Evolutionary conservation across 35 echinoderm and acorn worm species (phyloP).

Genomic region (Acanthaster planci): DNA sequence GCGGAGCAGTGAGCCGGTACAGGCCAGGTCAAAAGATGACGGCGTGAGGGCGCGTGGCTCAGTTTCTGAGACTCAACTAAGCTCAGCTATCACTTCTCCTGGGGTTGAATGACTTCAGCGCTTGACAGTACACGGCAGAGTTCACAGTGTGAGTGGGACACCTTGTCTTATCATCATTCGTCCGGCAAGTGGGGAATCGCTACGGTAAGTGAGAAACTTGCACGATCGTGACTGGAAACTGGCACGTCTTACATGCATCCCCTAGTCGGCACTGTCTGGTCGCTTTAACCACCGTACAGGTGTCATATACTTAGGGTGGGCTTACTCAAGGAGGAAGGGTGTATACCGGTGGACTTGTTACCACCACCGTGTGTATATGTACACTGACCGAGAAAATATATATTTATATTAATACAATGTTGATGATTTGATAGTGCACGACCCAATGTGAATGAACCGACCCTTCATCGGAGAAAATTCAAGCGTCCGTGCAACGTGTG

Average conservation of each 20-base stretch:
- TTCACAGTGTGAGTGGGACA: constrained; percentile 17
- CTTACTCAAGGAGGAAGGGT: constrained; percentile 1
- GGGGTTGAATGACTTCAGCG: constrained; percentile 14
- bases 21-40: background rate
- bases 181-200: constrained; percentile 26
- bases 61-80: background rate
- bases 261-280: background rate
- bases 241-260: constrained; percentile 30
- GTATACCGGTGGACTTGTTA: constrained; percentile 10
- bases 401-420: constrained; percentile 35
- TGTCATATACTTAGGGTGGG: constrained; percentile 6
- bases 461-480: background rate
- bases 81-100: background rate
- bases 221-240: constrained; percentile 19
- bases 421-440: constrained; percentile 25
- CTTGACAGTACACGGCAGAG: constrained; percentile 23
- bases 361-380: background rate
- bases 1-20: background rate
- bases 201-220: constrained; percentile 10
- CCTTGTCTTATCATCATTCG: constrained; percentile 6
- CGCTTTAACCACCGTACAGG: background rate
- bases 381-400: constrained; percentile 31
- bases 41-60: constrained; percentile 25
- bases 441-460: constrained; percentile 6
- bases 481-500: background rate